A percentile compares a stretch with the other conserved stretches of the same genome.
Conservation (phyloP, 1,140 invertebrate genomes). For the Meloidogyne exigua region DNA sequence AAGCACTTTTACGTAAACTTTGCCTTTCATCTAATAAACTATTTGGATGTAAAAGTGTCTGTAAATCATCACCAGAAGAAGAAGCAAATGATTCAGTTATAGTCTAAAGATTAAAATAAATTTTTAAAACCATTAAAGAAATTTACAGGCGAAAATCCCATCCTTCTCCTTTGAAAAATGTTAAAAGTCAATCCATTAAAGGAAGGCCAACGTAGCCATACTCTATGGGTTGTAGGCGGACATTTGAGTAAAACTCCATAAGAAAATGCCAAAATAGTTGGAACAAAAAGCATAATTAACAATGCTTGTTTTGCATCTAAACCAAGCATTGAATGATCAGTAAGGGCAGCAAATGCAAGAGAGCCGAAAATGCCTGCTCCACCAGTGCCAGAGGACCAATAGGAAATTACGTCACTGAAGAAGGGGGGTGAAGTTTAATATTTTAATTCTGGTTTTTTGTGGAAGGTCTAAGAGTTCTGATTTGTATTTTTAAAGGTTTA, state of each 20-base stretch:
- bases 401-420: conserved; percentile 52
- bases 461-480: not conserved
- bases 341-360: conserved; percentile 56
- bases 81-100: not conserved
- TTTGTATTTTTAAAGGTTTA: not conserved
- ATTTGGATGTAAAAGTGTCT: not conserved
- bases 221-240: not conserved
- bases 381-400: conserved; percentile 60
- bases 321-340: conserved; percentile 45
- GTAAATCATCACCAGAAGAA: not conserved
- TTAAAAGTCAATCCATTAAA: not conserved
- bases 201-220: not conserved
- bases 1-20: not conserved
- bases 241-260: conserved; percentile 27
- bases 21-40: not conserved
- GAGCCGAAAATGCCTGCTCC: conserved; percentile 58
- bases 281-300: conserved; percentile 30
- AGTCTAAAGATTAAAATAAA: not conserved
- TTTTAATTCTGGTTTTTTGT: too few relatives aligned
- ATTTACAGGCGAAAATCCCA: not conserved
- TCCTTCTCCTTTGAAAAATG: conserved; percentile 8
- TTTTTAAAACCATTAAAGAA: too few relatives aligned
- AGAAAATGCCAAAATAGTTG: conserved; percentile 12
- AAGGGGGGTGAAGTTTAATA: not conserved
- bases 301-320: conserved; percentile 19